Conservation (phyloP, 2,888 invertebrate species). For the Mesoligia furuncula region DNA sequence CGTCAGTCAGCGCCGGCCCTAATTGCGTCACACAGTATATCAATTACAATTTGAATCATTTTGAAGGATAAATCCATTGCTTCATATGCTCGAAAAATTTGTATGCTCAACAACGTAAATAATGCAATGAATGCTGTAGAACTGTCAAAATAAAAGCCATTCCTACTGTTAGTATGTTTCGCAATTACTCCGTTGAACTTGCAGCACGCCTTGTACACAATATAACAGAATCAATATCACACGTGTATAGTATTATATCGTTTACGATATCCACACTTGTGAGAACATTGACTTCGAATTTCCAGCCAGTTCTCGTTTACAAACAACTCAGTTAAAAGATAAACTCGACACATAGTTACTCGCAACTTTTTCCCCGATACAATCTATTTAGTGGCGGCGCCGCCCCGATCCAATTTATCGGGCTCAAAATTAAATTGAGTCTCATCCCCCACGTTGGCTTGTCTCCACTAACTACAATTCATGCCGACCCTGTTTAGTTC, state of each 20-base stretch:
- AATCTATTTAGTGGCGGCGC: slow-evolving; percentile 70
- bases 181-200: not conserved
- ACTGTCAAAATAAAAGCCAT: too few relatives aligned
- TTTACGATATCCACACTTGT: not conserved
- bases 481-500: slow-evolving; percentile 55
- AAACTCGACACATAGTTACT: not conserved
- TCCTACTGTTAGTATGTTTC: too few relatives aligned
- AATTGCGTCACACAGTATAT: too few relatives aligned
- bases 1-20: too few relatives aligned
- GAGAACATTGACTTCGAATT: not conserved
- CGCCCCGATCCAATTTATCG: slow-evolving; percentile 73
- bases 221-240: not conserved
- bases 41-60: too few relatives aligned
- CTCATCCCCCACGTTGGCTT: slow-evolving; percentile 61
- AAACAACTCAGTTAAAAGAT: slow-evolving; percentile 10
- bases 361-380: slow-evolving; percentile 39
- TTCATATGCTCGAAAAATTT: too few relatives aligned
- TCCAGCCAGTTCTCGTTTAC: not conserved
- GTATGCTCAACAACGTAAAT: too few relatives aligned
- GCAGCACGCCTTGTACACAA: not conserved
- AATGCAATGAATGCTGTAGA: too few relatives aligned
- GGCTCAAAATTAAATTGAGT: slow-evolving; percentile 72
- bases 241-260: not conserved
- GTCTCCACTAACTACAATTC: slow-evolving; percentile 66
- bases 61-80: too few relatives aligned